phyloP scores from a whole-genome alignment of 2,888 invertebrate species.

The Drosophila antonietae region DNA sequence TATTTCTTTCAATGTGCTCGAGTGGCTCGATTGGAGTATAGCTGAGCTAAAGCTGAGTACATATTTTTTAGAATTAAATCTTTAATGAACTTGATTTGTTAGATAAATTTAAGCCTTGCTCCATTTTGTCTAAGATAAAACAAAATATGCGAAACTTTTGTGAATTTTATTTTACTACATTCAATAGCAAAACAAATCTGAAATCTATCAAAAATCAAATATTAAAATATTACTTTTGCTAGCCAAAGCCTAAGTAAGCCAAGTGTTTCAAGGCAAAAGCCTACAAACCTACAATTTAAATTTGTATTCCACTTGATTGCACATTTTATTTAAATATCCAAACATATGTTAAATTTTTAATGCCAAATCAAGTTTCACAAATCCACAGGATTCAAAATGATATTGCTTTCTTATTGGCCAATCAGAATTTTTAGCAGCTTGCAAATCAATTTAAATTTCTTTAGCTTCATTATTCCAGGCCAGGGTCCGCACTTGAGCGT shows the following conservation, averaged over 20 bases:
- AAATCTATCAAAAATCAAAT: too few relatives aligned
- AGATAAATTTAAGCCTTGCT: too few relatives aligned
- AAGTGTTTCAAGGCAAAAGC: too few relatives aligned
- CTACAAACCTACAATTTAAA: neutral
- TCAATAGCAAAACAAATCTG: neutral
- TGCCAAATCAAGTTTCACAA: neutral
- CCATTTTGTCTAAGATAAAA: too few relatives aligned
- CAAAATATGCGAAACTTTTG: too few relatives aligned
- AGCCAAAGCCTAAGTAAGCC: too few relatives aligned
- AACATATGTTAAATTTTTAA: too few relatives aligned
- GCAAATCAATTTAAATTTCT: conserved; percentile 1
- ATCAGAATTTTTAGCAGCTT: neutral
- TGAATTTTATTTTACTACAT: neutral
- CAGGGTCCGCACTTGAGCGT: neutral
- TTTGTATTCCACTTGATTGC: neutral
- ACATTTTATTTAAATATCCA: neutral
- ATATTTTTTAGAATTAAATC: too few relatives aligned
- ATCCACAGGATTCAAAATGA: neutral
- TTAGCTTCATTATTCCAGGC: neutral
- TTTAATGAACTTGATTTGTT: neutral
- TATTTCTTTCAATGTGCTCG: neutral
- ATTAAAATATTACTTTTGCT: too few relatives aligned
- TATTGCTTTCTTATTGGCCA: neutral
- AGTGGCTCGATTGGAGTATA: neutral
- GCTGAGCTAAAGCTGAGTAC: neutral